Evolutionary conservation across 2,888 invertebrate species (phyloP), one percentile per base, ranked within the genome.

Genomic region (Drosophila kuntzei): DNA sequence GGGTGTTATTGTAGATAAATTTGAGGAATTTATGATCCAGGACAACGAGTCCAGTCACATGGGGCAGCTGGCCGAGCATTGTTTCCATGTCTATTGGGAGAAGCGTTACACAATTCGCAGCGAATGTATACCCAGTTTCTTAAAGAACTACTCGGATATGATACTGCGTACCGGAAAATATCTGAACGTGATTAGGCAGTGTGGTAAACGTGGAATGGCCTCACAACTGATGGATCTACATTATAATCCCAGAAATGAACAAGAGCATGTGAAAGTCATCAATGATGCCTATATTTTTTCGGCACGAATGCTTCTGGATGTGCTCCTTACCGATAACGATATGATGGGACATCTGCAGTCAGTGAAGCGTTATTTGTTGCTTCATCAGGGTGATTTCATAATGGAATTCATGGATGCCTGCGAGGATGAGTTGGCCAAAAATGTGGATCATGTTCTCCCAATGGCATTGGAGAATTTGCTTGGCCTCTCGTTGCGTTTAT

Each of bases 331-430:
- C 79, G 98, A 98, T 89, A 97, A 98, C 87, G 98, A 98, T 92
- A 93, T 99, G 25, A 96, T 98, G 94, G 97, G 97, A 9, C 94
- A 98, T 89, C 93, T 98, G 69, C 95, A 95, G 92, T 98, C 96
- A 9, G 96, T 96, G 0, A 96, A 96, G 90, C 95, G 95, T 89
- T 96, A 98, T 92, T 97, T 99, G 91, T 93, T 99, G 53, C 94
- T 99, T 92, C 97, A 98, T 86, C 98, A 98, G 92, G 95, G 95
- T 0, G 97, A 98, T 91, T 98, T 97, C 87, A 96, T 98, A 80
- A 97, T 98, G n/a, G 98, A 98, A 90, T 98, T 98, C 91, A 96
- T 99, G 96, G 98, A 98, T 90, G 95, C 98, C 66, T 98, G 98
- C 60, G 98, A 98, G 90, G 95, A 96, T 72, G 99, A 99, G 91